A percentile compares a stretch with the other conserved stretches of the same genome.
These are phyloP conservation scores for Rhea americana DNA, from an alignment of 2,113 vertebrate genomes.

Conservation along the genomic window DNA sequence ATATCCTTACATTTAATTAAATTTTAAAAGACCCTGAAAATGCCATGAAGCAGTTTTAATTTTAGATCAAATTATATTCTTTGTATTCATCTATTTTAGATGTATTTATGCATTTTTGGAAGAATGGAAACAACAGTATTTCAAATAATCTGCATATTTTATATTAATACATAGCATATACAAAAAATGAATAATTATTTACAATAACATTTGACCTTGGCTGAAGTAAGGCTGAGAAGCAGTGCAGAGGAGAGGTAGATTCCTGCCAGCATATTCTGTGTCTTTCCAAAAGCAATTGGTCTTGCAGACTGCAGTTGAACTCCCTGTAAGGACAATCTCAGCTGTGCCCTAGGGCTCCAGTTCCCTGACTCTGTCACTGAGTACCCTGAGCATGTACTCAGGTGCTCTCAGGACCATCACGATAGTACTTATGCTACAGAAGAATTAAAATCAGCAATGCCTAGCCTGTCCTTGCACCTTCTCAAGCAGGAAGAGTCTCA, in stretches of 20 bases:
- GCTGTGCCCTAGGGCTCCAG: neutral
- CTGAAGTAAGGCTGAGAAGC: neutral
- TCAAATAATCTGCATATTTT: neutral
- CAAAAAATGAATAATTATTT: neutral
- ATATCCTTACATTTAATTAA: neutral
- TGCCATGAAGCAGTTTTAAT: neutral
- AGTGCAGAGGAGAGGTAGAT: neutral
- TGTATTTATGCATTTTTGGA: neutral
- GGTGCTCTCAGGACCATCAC: neutral
- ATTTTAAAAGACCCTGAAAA: neutral
- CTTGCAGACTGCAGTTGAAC: neutral
- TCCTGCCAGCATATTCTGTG: neutral
- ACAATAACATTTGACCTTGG: neutral
- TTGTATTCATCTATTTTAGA: neutral
- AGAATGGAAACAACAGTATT: neutral
- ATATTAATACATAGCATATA: neutral
- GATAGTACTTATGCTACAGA: neutral
- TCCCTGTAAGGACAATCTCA: neutral
- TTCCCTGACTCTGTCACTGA: neutral
- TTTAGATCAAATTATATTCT: neutral
- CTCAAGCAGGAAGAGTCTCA: neutral
- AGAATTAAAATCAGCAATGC: neutral
- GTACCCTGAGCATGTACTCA: neutral
- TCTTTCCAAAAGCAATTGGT: neutral
- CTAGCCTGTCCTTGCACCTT: neutral